Conservation (phyloP, 2,888 invertebrate genomes). For the Drosophila leonis region DNA sequence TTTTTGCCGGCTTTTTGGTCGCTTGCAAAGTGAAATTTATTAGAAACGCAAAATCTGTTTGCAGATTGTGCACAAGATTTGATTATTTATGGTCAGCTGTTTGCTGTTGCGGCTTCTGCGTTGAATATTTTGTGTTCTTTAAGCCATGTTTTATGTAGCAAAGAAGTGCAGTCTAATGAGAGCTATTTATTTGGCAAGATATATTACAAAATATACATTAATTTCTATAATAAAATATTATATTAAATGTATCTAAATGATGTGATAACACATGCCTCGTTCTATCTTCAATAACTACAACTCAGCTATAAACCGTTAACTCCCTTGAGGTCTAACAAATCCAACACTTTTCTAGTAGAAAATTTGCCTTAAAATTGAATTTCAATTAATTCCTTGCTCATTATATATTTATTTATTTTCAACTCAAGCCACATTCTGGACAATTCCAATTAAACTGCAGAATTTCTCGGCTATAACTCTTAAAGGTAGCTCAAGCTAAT, state of each 20-base stretch:
- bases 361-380: neutral
- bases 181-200: neutral
- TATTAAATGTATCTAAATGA: neutral
- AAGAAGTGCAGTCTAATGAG: neutral
- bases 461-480: neutral
- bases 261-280: neutral
- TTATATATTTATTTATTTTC: neutral
- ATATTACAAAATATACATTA: neutral
- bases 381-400: neutral
- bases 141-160: neutral
- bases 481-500: constrained; percentile 12
- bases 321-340: neutral
- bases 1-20: constrained; percentile 31
- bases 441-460: constrained; percentile 3
- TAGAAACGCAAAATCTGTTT: constrained; percentile 81
- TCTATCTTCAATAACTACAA: neutral
- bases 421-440: neutral
- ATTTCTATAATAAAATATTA: neutral
- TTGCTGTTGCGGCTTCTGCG: constrained; percentile 36
- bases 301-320: no score
- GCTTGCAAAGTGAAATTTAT: constrained; percentile 78
- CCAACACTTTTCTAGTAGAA: no score
- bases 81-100: constrained; percentile 74
- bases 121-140: constrained; percentile 15
- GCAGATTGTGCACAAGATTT: constrained; percentile 76